Evolutionary conservation across 92 coral and sea anemone genomes (phyloP), one percentile per base, ranked within the genome.

Genomic region (Metridium senile): DNA sequence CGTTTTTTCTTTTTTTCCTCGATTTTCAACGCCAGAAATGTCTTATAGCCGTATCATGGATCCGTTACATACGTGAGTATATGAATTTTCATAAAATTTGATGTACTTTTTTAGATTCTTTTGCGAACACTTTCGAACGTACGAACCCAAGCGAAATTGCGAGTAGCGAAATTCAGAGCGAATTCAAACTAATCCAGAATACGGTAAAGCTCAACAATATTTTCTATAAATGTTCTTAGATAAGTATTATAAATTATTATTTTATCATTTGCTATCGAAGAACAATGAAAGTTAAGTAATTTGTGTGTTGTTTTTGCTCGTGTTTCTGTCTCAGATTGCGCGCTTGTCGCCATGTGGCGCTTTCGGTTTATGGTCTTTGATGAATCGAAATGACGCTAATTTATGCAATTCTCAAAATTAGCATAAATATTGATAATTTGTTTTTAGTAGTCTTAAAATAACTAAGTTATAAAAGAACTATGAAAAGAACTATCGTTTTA

Each of bases 131-230:
- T 54, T 21, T 57, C 78, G 64, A 72, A 57, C 59, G 29, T 19
- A 33, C 65, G 32, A 21, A 17, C 1, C 66, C 53, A 73, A 73
- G 46, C 78, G 78, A 73, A 73, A 73, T 73, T 29, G 78, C 69
- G 69, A 9, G 16, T 0, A 58, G 53, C 78, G 78, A 73, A 73
- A 73, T 39, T 45, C 20, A 32, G 33, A 34, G 34, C 68, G 39
- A 73, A 57, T 73, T 73, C 51, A 57, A 39, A 26, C 68, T 27
- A 61, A 31, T 58, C 31, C 27, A 23, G 31, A 57, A 62, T 23
- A 53, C 20, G 18, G 27, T 0, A 58, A 73, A 73, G 57, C 29
- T 31, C 17, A 17, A 27, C 27, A 2, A 57, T 54, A 26, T 54
- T 23, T 73, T 58, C 1, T 28, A 34, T 11, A 7, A 54, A 34